Percentiles rank a stretch among this genome's conserved stretches.
Conservation (phyloP, 2,113 vertebrate genomes). For the Ictidomys tridecemlineatus region DNA sequence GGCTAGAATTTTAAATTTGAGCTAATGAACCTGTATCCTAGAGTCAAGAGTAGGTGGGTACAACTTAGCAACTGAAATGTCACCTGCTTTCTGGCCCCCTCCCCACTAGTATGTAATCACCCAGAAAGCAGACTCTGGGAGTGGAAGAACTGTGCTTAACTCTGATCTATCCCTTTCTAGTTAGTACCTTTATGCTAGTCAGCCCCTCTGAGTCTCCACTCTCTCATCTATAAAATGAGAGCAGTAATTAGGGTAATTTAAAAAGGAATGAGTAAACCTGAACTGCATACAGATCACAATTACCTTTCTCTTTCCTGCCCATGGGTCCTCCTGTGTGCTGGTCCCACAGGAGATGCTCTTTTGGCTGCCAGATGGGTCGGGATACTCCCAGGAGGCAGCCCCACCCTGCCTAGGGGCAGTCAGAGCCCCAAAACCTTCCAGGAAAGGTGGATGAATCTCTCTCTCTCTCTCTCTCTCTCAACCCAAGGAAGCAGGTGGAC, state of each 20-base stretch:
- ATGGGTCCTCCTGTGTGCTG: not conserved
- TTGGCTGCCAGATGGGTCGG: not conserved
- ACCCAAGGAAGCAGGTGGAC: not conserved
- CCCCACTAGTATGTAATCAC: not conserved
- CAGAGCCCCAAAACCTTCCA: slow-evolving; percentile 14
- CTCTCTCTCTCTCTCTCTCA: too few species aligned
- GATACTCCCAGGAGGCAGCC: not conserved
- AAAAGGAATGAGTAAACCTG: not conserved
- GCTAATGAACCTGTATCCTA: not conserved
- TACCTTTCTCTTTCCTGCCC: not conserved
- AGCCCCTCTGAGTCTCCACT: not conserved
- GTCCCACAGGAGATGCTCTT: not conserved
- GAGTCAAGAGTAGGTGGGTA: not conserved
- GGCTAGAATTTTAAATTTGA: not conserved
- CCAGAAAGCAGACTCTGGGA: not conserved
- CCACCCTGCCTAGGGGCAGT: not conserved
- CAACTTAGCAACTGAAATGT: slow-evolving; percentile 42
- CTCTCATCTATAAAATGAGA: slow-evolving; percentile 10
- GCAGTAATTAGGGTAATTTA: not conserved
- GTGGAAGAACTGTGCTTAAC: not conserved
- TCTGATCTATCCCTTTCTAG: not conserved
- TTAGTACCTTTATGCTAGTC: slow-evolving; percentile 4
- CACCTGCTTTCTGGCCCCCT: slow-evolving; percentile 24
- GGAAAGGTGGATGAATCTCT: not conserved
- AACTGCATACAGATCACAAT: not conserved